Evolutionary conservation across 2,888 invertebrate species (phyloP).

Genomic region (Cyclophora albipunctata): DNA sequence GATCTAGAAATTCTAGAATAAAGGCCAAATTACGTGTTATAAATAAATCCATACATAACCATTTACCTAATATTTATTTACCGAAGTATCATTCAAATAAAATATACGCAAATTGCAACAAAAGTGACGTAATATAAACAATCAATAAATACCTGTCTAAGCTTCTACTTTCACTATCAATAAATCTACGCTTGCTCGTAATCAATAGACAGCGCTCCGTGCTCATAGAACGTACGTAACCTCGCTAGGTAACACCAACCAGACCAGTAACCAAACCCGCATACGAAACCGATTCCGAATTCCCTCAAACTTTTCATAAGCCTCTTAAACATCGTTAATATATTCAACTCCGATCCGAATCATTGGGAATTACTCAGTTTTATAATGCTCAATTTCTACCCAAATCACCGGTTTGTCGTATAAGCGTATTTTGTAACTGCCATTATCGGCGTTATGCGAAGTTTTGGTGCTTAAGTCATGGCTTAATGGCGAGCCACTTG

Average conservation of each 20-base stretch:
- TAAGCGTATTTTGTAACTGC: constrained; percentile 25
- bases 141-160: no score
- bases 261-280: constrained; percentile 4
- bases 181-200: no score
- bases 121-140: no score
- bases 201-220: background rate
- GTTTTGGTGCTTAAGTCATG: constrained; percentile 35
- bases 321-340: constrained; percentile 23
- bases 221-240: background rate
- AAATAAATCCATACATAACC: no score
- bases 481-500: constrained; percentile 25
- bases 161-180: no score
- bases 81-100: no score
- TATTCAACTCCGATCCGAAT: constrained; percentile 21
- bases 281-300: constrained; percentile 3
- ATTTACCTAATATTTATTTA: no score
- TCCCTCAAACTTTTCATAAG: constrained; percentile 21
- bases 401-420: constrained; percentile 10
- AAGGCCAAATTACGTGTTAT: no score
- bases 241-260: background rate
- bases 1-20: no score
- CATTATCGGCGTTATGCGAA: constrained; percentile 37
- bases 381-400: constrained; percentile 18
- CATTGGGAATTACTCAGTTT: constrained; percentile 15
- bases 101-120: no score